phyloP scores from a whole-genome alignment of 2,888 invertebrate genomes.

The Mythimna albipuncta region DNA sequence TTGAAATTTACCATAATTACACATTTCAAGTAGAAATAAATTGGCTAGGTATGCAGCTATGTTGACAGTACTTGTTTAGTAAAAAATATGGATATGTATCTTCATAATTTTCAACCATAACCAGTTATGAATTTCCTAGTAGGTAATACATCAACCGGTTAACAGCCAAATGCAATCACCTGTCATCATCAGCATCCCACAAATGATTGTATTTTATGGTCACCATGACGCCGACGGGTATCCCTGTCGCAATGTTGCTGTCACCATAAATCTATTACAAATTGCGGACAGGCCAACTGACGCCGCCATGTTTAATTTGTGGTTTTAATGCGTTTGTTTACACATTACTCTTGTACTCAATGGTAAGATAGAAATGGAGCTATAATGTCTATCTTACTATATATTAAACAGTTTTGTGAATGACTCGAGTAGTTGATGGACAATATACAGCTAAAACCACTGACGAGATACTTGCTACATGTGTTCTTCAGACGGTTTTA shows the following conservation, averaged over 20 bases:
- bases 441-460: neutral
- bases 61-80: too few relatives aligned
- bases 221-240: constrained; percentile 65
- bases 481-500: neutral
- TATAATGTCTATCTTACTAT: neutral
- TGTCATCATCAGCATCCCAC: constrained; percentile 76
- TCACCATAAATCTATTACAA: constrained; percentile 75
- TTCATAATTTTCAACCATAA: too few relatives aligned
- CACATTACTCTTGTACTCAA: constrained; percentile 19
- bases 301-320: constrained; percentile 67
- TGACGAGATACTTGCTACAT: neutral
- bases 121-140: neutral
- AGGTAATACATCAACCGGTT: constrained; percentile 24
- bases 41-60: too few relatives aligned
- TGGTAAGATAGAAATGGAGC: neutral
- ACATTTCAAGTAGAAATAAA: too few relatives aligned
- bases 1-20: too few relatives aligned
- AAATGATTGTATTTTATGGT: constrained; percentile 75
- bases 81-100: neutral
- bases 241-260: constrained; percentile 65
- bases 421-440: neutral
- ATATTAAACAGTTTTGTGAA: neutral
- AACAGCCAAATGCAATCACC: constrained; percentile 67
- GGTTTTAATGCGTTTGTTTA: constrained; percentile 65
- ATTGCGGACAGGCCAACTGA: constrained; percentile 67